Base-by-base conservation (phyloP, 2,888 invertebrate species). In the Rhogogaster chlorosoma region DNA sequence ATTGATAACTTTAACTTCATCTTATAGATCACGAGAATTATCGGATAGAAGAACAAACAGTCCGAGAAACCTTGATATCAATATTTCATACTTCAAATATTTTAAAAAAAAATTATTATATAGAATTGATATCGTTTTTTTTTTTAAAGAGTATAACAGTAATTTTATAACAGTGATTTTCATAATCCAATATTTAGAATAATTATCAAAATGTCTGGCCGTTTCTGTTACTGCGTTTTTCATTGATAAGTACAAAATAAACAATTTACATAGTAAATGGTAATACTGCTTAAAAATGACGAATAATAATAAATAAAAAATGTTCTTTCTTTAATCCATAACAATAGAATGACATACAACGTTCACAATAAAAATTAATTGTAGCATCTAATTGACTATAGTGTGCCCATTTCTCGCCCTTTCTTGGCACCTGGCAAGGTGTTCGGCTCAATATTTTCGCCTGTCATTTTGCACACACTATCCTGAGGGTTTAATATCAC, bases 401-500 rank as follows among this genome's bases (percentile, higher is more conserved):
- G 73, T n/a, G 42, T 26, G 10, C 26, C 26, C 73, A 73, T 45
- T 73, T 73, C 38, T 42, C 45, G 45, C 22, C 26, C 45, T 73
- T 73, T 26, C 26, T 42, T 26, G 73, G 42, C 73, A 45, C 45
- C 45, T 45, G 73, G 73, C 73, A 6, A 4, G 22, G 73, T 73
- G 45, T 73, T 73, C 26, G 45, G 42, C 73, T 42, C 12, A 45
- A 26, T 42, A 73, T 73, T 73, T 73, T 42, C 42, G 12, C 42
- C 73, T 42, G 73, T 6, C n/a, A 42, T 73, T 73, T 45, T 42
- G 12, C 45, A 73, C 22, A 26, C 26, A 42, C 29, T 1, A 22
- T 73, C 42, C 73, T 73, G 26, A 73, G 45, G 45, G 73, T 73
- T 42, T 4, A 42, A 73, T 73, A 0, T 42, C 42, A 73, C 73